phyloP scores from a whole-genome alignment of 2,888 invertebrate genomes.

The Branchinecta sandiegonensis region DNA sequence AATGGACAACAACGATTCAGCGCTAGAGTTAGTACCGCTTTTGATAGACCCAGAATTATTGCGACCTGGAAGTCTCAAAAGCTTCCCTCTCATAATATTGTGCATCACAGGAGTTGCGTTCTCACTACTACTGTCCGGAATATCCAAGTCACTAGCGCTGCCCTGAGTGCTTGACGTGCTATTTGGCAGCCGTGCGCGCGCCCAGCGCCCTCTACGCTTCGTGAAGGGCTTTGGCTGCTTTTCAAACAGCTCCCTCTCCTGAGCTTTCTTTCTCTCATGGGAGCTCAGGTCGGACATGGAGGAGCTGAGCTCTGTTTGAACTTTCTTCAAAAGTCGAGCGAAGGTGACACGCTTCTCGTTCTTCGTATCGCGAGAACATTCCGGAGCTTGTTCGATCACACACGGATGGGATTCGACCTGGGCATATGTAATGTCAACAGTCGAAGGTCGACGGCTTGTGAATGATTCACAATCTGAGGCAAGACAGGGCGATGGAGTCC shows the following conservation, averaged over 20 bases:
- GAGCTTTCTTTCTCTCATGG: conserved; percentile 26
- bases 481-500: neutral
- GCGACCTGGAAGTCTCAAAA: conserved; percentile 14
- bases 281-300: conserved; percentile 35
- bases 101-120: conserved; percentile 27
- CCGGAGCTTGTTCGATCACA: neutral
- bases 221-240: conserved; percentile 5
- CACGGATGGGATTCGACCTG: conserved; percentile 1
- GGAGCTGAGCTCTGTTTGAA: conserved; percentile 31
- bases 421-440: neutral
- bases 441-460: neutral
- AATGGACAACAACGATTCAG: conserved; percentile 64
- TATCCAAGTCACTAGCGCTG: conserved; percentile 41
- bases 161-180: conserved; percentile 61
- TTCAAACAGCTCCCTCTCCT: conserved; percentile 8
- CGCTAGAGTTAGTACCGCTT: conserved; percentile 41
- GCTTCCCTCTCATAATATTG: neutral
- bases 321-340: conserved; percentile 30
- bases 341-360: conserved; percentile 33
- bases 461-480: neutral
- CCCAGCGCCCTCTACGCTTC: conserved; percentile 17
- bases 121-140: conserved; percentile 47
- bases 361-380: conserved; percentile 1
- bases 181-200: conserved; percentile 24
- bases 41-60: conserved; percentile 13